phyloP scores from a whole-genome alignment of 2,797 vertebrate species.

The Aldrovandia affinis region DNA sequence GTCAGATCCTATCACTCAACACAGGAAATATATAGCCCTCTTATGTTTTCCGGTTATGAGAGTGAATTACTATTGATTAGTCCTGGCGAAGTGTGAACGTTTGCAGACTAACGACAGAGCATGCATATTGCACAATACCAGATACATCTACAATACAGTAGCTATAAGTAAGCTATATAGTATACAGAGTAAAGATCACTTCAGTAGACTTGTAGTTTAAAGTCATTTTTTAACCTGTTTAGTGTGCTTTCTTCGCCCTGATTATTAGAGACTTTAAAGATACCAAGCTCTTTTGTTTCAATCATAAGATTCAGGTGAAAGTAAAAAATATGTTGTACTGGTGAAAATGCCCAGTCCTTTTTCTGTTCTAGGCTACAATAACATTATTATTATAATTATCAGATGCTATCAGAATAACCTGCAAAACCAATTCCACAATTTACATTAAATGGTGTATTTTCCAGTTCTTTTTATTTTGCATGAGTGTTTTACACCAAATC shows the following conservation, averaged over 20 bases:
- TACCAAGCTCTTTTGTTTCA: background rate
- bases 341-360: too few relatives aligned
- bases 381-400: too few relatives aligned
- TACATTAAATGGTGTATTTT: background rate
- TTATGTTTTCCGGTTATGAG: background rate
- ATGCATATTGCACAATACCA: background rate
- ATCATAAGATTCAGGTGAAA: too few relatives aligned
- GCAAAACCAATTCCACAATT: background rate
- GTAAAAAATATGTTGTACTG: too few relatives aligned
- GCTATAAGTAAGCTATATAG: background rate
- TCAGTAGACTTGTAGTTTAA: background rate
- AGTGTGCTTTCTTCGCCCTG: background rate
- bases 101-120: background rate
- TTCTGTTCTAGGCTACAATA: too few relatives aligned
- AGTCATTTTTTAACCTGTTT: too few relatives aligned
- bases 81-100: background rate
- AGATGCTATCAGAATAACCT: background rate
- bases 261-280: background rate
- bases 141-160: background rate
- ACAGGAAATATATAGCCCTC: constrained; percentile 16
- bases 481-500: background rate
- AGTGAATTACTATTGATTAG: constrained; percentile 10
- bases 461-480: background rate
- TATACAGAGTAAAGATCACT: background rate
- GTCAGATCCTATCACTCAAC: background rate